Evolutionary conservation across 2,113 vertebrate species (phyloP), one percentile per base, ranked within the genome.

Genomic region (Oceanites oceanicus): DNA sequence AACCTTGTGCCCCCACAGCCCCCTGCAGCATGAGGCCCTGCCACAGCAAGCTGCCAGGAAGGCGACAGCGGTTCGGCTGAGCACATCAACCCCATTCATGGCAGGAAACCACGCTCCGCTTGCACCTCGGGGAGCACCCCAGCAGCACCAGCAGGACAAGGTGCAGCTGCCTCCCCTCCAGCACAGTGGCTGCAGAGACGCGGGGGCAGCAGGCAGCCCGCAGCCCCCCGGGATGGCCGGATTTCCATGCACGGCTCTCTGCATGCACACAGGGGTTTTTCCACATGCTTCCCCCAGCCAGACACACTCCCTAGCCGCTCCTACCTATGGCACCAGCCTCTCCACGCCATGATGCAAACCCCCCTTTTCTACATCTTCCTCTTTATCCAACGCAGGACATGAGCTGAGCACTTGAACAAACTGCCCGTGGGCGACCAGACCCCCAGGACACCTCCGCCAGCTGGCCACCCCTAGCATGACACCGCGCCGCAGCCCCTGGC

Each of bases 1-100:
- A 55, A 47, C 15, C 56, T 58, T 2, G 2, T 1, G 2, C 1
- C 19, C 1, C n/a, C 20, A 1, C 56, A 34, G 23, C 7, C 20
- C 40, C 71, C 45, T 0, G 0, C 56, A 59, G 62, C 47, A 4
- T 0, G 5, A 49, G 53, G 34, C 59, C 17, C 22, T 34, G 65
- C 71, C 1, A 2, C 65, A 38, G 38, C 0, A 6, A 63, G 36
- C 27, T 53, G 19, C 63, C 82, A 70, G 82, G 85, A 83, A 92
- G 78, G 72, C 2, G 4, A 22, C n/a, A 12, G 42, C 2, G 4
- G 73, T 56, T 91, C 6, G 4, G 49, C 49, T 26, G 36, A 92
- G 80, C 53, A 11, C 56, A 34, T 29, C 52, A 15, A 1, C 56
- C 42, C 70, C 3, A 8, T 2, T 47, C 29, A 68, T 1, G 1